A percentile compares a stretch with the other conserved stretches of the same genome.
These are phyloP conservation scores for Onthophagus taurus DNA, from an alignment of 1,140 invertebrate genomes.

Conservation along the genomic window DNA sequence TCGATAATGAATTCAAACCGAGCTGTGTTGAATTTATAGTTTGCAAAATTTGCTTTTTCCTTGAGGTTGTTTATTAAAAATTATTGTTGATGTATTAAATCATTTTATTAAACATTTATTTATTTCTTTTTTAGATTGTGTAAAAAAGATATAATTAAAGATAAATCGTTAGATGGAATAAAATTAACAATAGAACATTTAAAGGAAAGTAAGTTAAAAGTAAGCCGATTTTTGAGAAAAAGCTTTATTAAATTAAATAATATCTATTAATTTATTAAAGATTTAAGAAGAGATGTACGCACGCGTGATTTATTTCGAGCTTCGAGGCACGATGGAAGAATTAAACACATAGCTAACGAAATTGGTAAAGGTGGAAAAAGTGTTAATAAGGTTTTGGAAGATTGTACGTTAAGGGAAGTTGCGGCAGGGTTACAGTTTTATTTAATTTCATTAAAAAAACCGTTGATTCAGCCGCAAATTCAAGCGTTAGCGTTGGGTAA, in stretches of 20 bases:
- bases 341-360: slow-evolving; percentile 19
- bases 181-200: slow-evolving; percentile 8
- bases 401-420: slow-evolving; percentile 24
- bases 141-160: slow-evolving; percentile 5
- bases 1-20: no score
- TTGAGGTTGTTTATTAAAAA: no score
- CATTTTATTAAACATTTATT: no score
- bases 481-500: slow-evolving; percentile 40
- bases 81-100: no score
- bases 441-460: slow-evolving; percentile 35
- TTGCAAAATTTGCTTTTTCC: no score
- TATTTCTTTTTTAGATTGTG: slow-evolving; percentile 6
- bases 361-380: slow-evolving; percentile 16
- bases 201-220: slow-evolving; percentile 12
- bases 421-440: slow-evolving; percentile 39
- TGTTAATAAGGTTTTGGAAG: slow-evolving; percentile 23
- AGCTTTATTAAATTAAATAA: no score
- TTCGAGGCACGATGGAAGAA: slow-evolving; percentile 14
- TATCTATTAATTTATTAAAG: no score
- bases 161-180: slow-evolving; percentile 7
- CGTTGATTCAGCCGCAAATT: slow-evolving; percentile 37
- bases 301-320: slow-evolving; percentile 21
- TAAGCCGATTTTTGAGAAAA: no score
- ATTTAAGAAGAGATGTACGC: slow-evolving; percentile 20
- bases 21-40: no score